These are phyloP conservation scores for Mareca penelope DNA, from an alignment of 2,797 vertebrate genomes.

Conservation along the genomic window DNA sequence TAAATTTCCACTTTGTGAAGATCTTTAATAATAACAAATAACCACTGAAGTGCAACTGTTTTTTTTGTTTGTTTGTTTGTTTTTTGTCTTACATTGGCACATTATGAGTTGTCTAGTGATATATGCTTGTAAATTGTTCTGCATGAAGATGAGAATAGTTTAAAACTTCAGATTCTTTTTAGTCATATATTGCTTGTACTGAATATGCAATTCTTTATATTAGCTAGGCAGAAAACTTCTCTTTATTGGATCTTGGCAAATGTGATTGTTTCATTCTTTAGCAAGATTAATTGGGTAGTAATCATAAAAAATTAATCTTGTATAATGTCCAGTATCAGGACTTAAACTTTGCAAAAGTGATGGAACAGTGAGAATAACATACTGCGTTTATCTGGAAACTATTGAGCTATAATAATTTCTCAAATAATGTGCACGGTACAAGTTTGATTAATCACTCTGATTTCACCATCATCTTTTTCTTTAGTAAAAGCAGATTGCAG, in stretches of 20 bases:
- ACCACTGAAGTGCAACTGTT: not conserved
- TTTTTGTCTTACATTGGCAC: not conserved
- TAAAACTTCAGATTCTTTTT: not conserved
- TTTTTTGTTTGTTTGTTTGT: not conserved
- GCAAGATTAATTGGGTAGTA: not conserved
- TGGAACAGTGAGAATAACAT: not conserved
- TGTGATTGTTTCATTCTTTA: not conserved
- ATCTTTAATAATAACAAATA: slow-evolving; percentile 8
- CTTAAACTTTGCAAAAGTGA: not conserved
- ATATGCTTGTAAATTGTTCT: not conserved
- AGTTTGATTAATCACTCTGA: not conserved
- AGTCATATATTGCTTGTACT: not conserved
- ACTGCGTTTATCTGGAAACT: not conserved
- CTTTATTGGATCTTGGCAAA: not conserved
- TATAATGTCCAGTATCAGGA: not conserved
- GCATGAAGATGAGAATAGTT: not conserved
- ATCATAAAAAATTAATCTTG: not conserved
- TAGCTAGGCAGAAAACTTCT: not conserved
- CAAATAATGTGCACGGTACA: not conserved
- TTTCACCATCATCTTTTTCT: not conserved
- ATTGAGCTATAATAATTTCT: not conserved
- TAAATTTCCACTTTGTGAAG: slow-evolving; percentile 4
- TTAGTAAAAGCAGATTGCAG: not conserved
- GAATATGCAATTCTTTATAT: not conserved
- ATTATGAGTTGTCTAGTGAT: not conserved